These are phyloP conservation scores for Coregonus sp. DNA, from an alignment of 2,797 vertebrate genomes.

Conservation along the genomic window DNA sequence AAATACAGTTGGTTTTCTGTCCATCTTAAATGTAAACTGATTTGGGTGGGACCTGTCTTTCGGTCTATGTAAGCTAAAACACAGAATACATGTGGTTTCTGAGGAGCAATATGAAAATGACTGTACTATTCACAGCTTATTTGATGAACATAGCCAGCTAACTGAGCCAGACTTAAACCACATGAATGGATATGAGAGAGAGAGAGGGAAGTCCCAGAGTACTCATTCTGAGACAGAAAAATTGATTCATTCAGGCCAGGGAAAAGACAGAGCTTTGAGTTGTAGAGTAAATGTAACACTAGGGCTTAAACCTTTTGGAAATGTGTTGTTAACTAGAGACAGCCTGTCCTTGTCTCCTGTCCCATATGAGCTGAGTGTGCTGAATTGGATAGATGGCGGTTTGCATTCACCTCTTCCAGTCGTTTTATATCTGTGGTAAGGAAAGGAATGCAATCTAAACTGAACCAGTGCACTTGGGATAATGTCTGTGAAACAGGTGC, in stretches of 20 bases:
- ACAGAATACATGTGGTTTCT: background rate
- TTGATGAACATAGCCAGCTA: conserved; percentile 45
- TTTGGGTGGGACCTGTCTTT: background rate
- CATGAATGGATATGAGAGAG: conserved; percentile 72
- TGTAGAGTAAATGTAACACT: background rate
- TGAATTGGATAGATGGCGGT: background rate
- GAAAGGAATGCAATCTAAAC: background rate
- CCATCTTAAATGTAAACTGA: background rate
- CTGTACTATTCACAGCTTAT: conserved; percentile 42
- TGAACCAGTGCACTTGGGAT: background rate
- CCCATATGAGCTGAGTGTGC: background rate
- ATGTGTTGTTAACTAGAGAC: background rate
- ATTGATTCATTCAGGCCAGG: conserved; percentile 9
- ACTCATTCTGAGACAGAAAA: conserved; percentile 55
- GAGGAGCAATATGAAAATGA: conserved; percentile 46
- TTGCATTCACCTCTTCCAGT: background rate
- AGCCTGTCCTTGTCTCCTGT: background rate
- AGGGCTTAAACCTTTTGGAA: background rate
- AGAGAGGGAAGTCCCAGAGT: conserved; percentile 66
- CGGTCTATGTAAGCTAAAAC: background rate
- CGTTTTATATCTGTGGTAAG: background rate
- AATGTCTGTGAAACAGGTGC: background rate
- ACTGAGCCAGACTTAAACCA: conserved; percentile 54
- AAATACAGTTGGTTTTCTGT: background rate
- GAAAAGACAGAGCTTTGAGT: conserved; percentile 2